phyloP scores from a whole-genome alignment of 1,140 invertebrate species.

The Acromyrmex heyeri region DNA sequence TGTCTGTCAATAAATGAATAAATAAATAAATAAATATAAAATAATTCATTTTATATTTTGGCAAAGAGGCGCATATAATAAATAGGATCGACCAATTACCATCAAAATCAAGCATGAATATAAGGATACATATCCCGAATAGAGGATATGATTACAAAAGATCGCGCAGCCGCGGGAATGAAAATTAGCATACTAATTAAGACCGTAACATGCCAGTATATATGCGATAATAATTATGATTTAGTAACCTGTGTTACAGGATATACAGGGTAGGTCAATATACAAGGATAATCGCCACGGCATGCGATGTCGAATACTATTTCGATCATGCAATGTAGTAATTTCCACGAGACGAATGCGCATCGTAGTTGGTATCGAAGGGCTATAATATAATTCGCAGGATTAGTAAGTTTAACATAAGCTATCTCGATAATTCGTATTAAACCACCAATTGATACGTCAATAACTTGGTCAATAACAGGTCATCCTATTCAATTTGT shows the following conservation, averaged over 20 bases:
- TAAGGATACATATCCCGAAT: neutral
- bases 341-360: constrained; percentile 44
- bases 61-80: neutral
- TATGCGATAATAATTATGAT: constrained; percentile 62
- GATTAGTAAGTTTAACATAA: constrained; percentile 49
- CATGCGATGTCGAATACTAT: constrained; percentile 49
- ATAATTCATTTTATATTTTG: neutral
- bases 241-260: constrained; percentile 51
- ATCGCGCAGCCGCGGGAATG: constrained; percentile 39
- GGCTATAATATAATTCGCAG: constrained; percentile 45
- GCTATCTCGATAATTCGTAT: constrained; percentile 19
- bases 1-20: neutral
- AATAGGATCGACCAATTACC: constrained; percentile 19
- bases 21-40: neutral
- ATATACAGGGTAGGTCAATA: constrained; percentile 31
- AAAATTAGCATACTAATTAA: constrained; percentile 68
- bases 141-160: constrained; percentile 25
- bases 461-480: neutral
- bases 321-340: constrained; percentile 51
- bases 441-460: constrained; percentile 10
- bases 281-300: constrained; percentile 52
- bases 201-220: constrained; percentile 30
- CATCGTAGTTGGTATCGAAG: constrained; percentile 37
- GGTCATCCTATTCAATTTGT: neutral
- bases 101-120: neutral